Conservation (phyloP, 2,888 invertebrate species). For the Furcula furcula region DNA sequence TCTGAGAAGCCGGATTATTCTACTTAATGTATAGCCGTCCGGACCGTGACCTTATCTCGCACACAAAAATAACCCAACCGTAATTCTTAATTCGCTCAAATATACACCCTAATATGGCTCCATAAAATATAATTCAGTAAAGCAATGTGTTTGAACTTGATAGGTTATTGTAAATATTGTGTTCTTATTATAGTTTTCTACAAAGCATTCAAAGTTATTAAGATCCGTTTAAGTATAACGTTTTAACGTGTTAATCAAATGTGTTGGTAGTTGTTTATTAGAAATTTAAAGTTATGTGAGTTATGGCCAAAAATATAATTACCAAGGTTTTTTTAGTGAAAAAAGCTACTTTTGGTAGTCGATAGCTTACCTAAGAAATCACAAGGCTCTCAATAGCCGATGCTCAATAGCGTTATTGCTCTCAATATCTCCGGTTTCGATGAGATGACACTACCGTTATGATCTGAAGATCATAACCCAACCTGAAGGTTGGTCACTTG, state of each 20-base stretch:
- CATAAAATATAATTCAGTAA: conserved; percentile 17
- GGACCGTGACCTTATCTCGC: not conserved
- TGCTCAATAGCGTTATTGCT: too few relatives aligned
- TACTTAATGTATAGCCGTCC: conserved; percentile 2
- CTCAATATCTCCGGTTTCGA: too few relatives aligned
- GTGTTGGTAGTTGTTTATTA: conserved; percentile 2
- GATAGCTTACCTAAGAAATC: too few relatives aligned
- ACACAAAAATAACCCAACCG: conserved; percentile 4
- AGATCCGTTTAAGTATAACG: conserved; percentile 2
- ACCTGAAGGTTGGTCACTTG: too few relatives aligned
- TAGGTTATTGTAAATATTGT: not conserved
- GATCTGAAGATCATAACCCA: too few relatives aligned
- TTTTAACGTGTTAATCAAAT: conserved; percentile 2
- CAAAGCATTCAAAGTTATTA: conserved; percentile 1
- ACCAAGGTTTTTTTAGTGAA: not conserved
- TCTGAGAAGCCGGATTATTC: conserved; percentile 15
- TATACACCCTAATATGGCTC: conserved; percentile 11
- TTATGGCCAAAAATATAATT: not conserved
- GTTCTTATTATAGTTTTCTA: not conserved
- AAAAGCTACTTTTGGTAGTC: too few relatives aligned
- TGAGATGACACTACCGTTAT: too few relatives aligned
- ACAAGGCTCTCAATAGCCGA: too few relatives aligned
- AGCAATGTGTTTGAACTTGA: conserved; percentile 13
- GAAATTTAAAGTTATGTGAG: not conserved
- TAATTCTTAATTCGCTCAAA: conserved; percentile 13